These are phyloP conservation scores for Mycetomoellerius zeteki DNA, from an alignment of 1,140 invertebrate species.

Conservation along the genomic window DNA sequence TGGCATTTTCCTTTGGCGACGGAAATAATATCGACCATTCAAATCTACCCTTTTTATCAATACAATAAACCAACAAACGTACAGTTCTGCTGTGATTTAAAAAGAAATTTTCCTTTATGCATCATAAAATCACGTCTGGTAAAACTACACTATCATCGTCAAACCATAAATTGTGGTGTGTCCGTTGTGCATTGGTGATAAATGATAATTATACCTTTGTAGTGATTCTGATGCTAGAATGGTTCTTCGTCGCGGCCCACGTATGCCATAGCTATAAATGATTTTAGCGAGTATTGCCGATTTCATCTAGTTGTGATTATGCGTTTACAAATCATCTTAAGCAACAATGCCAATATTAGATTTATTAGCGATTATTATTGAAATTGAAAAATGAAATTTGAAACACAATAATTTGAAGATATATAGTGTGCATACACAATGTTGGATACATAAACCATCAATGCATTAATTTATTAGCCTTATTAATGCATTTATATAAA, in stretches of 20 bases:
- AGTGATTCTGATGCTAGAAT: conserved; percentile 4
- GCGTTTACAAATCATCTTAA: not conserved
- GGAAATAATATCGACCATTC: not conserved
- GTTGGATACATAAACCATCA: not conserved
- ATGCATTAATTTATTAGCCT: not conserved
- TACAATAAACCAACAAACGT: not conserved
- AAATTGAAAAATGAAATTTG: not conserved
- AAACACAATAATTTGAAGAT: not conserved
- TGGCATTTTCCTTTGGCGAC: not conserved
- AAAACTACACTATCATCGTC: conserved; percentile 18
- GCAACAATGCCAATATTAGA: not conserved
- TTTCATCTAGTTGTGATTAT: conserved; percentile 8
- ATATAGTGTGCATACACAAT: not conserved
- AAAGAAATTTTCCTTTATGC: not conserved
- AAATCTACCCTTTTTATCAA: not conserved
- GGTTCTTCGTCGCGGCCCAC: not conserved
- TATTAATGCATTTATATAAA: not conserved
- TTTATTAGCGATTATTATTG: not conserved
- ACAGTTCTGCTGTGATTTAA: not conserved
- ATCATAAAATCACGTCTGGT: conserved; percentile 4
- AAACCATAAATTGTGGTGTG: conserved; percentile 12
- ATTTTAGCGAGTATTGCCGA: not conserved
- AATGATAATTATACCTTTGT: conserved; percentile 54
- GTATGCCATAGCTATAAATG: conserved; percentile 29
- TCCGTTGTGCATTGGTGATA: conserved; percentile 33